A percentile compares a stretch with the other conserved stretches of the same genome.
Conservation (phyloP, 1,140 invertebrate genomes). For the Armadillidium nasatum region DNA sequence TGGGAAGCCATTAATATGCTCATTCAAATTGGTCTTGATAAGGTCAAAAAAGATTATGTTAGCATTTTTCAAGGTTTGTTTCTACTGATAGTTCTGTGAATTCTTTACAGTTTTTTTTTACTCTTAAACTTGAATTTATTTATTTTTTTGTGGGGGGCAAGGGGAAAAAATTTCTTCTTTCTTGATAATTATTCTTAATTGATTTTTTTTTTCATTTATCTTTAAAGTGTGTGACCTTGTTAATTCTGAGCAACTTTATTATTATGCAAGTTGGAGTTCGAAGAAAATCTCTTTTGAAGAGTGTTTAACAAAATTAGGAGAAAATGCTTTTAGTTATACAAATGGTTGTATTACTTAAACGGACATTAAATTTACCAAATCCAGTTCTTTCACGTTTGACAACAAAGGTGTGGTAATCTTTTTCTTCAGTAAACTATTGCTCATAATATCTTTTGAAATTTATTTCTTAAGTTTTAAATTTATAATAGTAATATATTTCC, state of each 20-base stretch:
- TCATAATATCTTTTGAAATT: too few species aligned
- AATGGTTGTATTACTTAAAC: background rate
- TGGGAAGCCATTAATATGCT: background rate
- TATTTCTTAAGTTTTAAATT: too few species aligned
- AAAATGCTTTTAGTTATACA: background rate
- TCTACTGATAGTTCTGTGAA: background rate
- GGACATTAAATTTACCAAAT: background rate
- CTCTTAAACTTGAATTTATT: background rate
- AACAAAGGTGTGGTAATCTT: background rate
- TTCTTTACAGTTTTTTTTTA: background rate
- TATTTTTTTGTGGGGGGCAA: background rate
- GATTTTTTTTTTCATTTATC: background rate
- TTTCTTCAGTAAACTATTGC: too few species aligned
- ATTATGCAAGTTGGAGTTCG: background rate
- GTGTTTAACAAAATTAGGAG: background rate
- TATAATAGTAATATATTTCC: too few species aligned
- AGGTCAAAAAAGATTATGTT: background rate
- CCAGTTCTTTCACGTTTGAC: background rate
- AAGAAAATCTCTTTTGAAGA: background rate
- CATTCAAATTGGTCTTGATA: background rate
- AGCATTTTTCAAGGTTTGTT: background rate
- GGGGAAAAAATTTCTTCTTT: background rate
- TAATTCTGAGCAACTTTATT: background rate
- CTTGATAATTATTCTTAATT: background rate
- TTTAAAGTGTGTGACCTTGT: background rate